Evolutionary conservation across 2,797 vertebrate genomes (phyloP).

Genomic region (Octomys mimax): DNA sequence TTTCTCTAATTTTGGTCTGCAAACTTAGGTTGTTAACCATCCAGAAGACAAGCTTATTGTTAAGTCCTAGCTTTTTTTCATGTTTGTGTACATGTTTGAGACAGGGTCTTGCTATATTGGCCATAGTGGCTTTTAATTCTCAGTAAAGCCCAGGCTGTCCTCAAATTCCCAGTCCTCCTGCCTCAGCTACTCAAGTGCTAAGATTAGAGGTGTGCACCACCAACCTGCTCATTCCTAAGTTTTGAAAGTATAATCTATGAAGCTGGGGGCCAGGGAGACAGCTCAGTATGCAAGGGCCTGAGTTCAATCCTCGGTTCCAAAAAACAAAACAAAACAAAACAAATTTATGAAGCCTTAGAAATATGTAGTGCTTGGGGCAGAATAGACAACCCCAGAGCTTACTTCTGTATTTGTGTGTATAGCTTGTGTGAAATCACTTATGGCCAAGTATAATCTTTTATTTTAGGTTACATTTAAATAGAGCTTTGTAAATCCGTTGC

Average conservation of each 20-base stretch:
- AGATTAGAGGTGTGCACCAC: neutral
- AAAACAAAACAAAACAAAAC: too few species aligned
- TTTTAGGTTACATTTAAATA: neutral
- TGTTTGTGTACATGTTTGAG: neutral
- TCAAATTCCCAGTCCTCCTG: neutral
- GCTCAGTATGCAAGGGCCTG: too few species aligned
- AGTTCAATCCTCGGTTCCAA: too few species aligned
- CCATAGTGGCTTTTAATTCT: neutral
- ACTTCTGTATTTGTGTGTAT: neutral
- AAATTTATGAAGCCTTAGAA: slow-evolving; percentile 18
- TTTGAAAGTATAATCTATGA: slow-evolving; percentile 10
- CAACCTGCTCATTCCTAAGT: neutral
- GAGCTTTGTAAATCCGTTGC: neutral
- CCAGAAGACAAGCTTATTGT: too few species aligned
- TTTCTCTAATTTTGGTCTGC: too few species aligned
- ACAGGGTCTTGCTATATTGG: neutral
- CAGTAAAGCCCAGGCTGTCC: neutral
- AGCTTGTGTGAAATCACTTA: slow-evolving; percentile 31
- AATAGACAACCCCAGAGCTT: neutral
- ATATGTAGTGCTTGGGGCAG: neutral
- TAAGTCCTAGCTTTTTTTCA: neutral
- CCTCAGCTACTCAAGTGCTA: neutral
- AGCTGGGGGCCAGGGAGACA: too few species aligned
- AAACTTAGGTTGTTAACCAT: too few species aligned
- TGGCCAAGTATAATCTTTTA: neutral